These are phyloP conservation scores for Penaeus monodon DNA, from an alignment of 2,888 invertebrate species.

Conservation along the genomic window DNA sequence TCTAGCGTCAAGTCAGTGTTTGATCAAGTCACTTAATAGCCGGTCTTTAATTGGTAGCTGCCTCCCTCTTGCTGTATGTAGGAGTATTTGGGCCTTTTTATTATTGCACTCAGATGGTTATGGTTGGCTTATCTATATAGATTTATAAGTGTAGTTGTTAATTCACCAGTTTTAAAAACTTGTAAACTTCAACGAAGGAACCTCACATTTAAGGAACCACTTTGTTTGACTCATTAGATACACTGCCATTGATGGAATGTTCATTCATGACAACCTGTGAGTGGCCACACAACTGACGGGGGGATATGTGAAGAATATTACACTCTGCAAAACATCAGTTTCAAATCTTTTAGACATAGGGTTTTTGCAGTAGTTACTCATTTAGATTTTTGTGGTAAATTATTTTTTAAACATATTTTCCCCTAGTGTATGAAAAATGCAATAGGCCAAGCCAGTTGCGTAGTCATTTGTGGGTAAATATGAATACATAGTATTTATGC, in stretches of 20 bases:
- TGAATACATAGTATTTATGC: constrained; percentile 26
- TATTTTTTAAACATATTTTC: too few species aligned
- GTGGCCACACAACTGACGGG: too few species aligned
- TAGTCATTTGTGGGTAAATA: too few species aligned
- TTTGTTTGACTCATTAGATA: constrained; percentile 53
- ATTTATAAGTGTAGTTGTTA: constrained; percentile 56
- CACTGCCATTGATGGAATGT: constrained; percentile 52
- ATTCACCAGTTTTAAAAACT: constrained; percentile 41
- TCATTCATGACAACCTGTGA: too few species aligned
- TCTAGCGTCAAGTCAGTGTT: not conserved
- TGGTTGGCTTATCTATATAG: constrained; percentile 51
- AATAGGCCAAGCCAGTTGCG: too few species aligned
- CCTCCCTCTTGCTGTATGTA: constrained; percentile 46
- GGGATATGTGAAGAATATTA: too few species aligned
- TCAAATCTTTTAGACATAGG: too few species aligned
- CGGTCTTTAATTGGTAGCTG: constrained; percentile 31
- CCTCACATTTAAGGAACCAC: constrained; percentile 50
- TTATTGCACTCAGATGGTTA: constrained; percentile 60
- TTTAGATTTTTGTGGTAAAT: too few species aligned
- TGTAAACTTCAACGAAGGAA: constrained; percentile 58
- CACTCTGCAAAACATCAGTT: too few species aligned
- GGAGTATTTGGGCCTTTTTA: constrained; percentile 35
- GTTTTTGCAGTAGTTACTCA: too few species aligned
- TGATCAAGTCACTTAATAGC: constrained; percentile 35
- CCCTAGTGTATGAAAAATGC: too few species aligned